Base-by-base conservation (phyloP, 2,888 invertebrate species). In the Callimorpha dominula region DNA sequence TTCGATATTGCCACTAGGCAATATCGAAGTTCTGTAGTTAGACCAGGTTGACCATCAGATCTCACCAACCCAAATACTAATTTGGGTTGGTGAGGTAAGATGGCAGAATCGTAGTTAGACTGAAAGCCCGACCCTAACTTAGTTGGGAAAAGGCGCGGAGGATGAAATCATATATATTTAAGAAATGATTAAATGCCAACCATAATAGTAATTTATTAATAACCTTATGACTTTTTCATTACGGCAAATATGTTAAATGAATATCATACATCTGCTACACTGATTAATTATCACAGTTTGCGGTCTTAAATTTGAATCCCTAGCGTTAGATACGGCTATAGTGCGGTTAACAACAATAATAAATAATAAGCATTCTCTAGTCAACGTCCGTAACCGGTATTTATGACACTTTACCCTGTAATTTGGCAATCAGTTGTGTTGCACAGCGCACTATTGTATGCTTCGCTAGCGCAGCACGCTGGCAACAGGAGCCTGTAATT, bases 351-450 rank as follows among this genome's bases (percentile, higher is more conserved):
- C 83, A 83, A 87, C 85, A 84, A 89, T 89, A 91, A 89, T 87
- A 86, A 86, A 87, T 86, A 86, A 85, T 86, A 88, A 88, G 85
- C 85, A 86, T 82, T 86, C 81, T 81, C 85, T 79, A 81, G 85
- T 82, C 81, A 81, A 87, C 81, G 84, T 81, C 82, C 83, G 78
- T 82, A 91, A 88, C 91, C 89, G 86, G 89, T 91, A 87, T 82
- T 94, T 93, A 92, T 91, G 91, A 89, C 91, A 92, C 91, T 87
- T 91, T 89, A 94, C 93, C 95, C 94, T 92, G 89, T 92, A 94
- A 95, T 95, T 95, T 94, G 93, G 92, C 92, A 91, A 93, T 94
- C 91, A 91, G 87, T 86, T 88, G 85, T 85, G 72, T 80, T 71
- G 87, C 86, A 82, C 88, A 84, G 83, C 81, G 85, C 85, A 86